phyloP scores from a whole-genome alignment of 2,888 invertebrate genomes.

The Deroplatys truncata region DNA sequence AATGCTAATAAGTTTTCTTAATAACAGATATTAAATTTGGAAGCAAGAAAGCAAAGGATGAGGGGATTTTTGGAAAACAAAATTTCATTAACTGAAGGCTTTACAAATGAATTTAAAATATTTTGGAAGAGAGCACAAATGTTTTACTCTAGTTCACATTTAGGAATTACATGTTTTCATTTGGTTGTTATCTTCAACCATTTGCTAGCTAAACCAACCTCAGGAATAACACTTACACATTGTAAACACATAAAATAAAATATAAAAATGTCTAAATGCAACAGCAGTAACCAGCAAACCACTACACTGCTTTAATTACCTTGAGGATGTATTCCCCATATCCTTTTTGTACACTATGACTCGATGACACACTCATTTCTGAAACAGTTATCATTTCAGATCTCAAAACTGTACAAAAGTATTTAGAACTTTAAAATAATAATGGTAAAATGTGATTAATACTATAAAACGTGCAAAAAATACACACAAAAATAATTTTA shows the following conservation, averaged over 20 bases:
- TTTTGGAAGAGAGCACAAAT: too few relatives aligned
- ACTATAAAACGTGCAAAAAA: neutral
- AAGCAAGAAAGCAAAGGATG: too few relatives aligned
- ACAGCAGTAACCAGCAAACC: neutral
- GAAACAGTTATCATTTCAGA: neutral
- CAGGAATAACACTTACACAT: neutral
- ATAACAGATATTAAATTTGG: too few relatives aligned
- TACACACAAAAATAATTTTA: neutral
- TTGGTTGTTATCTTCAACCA: neutral
- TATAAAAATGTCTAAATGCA: neutral
- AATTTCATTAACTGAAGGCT: too few relatives aligned
- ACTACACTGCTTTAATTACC: neutral
- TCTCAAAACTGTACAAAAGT: neutral
- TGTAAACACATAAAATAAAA: neutral
- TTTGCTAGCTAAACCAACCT: neutral
- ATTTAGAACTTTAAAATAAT: neutral
- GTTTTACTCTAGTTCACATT: neutral
- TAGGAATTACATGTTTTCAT: neutral
- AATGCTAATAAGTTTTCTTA: too few relatives aligned
- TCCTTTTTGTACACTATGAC: neutral
- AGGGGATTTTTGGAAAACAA: too few relatives aligned
- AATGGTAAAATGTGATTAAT: neutral
- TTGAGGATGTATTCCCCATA: neutral
- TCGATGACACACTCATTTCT: neutral
- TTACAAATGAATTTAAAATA: too few relatives aligned